Percentiles rank a stretch among this genome's conserved stretches.
These are phyloP conservation scores for Cyanocitta stelleri DNA, from an alignment of 2,113 vertebrate genomes.

Conservation along the genomic window DNA sequence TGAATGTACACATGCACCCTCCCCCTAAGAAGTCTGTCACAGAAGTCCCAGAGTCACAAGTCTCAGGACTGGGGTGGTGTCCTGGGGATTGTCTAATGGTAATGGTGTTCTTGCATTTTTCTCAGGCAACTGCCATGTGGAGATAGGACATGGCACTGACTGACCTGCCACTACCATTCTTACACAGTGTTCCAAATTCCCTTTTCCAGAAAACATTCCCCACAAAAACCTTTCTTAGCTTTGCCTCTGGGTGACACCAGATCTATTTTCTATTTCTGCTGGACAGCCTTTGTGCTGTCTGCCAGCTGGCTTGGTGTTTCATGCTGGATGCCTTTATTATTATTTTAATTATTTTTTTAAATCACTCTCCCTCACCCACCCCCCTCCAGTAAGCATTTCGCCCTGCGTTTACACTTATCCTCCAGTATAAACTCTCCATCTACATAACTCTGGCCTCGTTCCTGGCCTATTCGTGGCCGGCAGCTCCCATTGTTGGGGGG, in stretches of 20 bases:
- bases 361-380: not conserved
- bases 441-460: not conserved
- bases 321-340: not conserved
- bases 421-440: not conserved
- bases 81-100: not conserved
- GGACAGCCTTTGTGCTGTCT: not conserved
- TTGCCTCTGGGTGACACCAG: not conserved
- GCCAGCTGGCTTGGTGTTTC: not conserved
- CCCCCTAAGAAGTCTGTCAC: not conserved
- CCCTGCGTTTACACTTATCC: not conserved
- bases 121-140: not conserved
- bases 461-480: not conserved
- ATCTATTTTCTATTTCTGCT: not conserved
- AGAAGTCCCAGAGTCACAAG: not conserved
- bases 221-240: not conserved
- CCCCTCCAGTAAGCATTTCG: not conserved
- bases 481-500: slow-evolving; percentile 12
- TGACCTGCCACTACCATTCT: not conserved
- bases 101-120: not conserved
- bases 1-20: not conserved
- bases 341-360: not conserved
- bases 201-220: not conserved
- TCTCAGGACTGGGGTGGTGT: not conserved
- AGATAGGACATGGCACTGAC: not conserved
- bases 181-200: not conserved